Percentiles rank a stretch among this genome's conserved stretches.
Conservation (phyloP, 1,140 invertebrate genomes). For the Cataglyphis hispanica region DNA sequence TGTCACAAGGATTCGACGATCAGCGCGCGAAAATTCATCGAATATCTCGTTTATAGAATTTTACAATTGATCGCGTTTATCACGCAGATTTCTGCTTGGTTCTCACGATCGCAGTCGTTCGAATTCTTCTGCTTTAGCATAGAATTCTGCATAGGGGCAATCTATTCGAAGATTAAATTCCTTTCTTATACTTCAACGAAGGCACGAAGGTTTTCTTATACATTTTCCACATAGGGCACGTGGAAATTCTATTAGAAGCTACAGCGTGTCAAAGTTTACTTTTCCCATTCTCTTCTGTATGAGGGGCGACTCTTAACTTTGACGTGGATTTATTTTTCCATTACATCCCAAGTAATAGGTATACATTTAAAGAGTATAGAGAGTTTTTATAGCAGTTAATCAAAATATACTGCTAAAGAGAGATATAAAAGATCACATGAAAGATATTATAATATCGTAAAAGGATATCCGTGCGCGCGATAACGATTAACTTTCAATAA, state of each 20-base stretch:
- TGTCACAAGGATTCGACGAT: not conserved
- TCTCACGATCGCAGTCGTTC: not conserved
- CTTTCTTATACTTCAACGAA: conserved; percentile 13
- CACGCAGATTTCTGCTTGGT: not conserved
- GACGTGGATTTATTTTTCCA: conserved; percentile 22
- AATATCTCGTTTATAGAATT: not conserved
- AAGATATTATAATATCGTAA: not conserved
- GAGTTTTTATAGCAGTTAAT: not conserved
- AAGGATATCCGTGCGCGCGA: not conserved
- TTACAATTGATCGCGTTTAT: not conserved
- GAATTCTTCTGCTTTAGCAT: conserved; percentile 8
- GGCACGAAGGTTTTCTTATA: conserved; percentile 6
- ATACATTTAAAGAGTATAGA: not conserved
- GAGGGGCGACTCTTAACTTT: not conserved
- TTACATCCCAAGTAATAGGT: not conserved
- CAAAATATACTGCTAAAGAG: not conserved
- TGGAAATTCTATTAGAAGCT: conserved; percentile 21
- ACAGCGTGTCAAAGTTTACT: not conserved
- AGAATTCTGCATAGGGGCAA: conserved; percentile 28
- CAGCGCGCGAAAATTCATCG: not conserved
- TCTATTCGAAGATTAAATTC: conserved; percentile 44
- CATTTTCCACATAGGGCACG: not conserved
- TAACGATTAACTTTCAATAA: not conserved
- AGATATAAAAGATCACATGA: not conserved
- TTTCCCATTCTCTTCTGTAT: not conserved